Percentiles rank a stretch among this genome's conserved stretches.
These are phyloP conservation scores for Cerastoderma edule DNA, from an alignment of 2,888 invertebrate genomes.

Conservation along the genomic window DNA sequence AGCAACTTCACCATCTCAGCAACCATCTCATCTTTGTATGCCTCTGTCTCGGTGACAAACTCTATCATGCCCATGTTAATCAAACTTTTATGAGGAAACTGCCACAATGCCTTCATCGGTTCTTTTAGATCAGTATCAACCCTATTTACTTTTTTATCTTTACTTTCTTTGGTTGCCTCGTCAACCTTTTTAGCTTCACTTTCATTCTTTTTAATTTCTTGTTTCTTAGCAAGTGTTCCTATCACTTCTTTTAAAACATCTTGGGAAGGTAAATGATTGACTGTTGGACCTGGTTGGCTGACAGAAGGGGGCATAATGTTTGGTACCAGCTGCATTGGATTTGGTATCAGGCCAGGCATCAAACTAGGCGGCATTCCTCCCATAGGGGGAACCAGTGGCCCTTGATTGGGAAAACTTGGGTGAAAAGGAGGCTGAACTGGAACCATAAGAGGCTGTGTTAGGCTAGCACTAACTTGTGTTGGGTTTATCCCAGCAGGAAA, in stretches of 20 bases:
- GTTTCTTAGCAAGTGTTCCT: constrained; percentile 27
- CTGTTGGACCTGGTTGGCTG: constrained; percentile 14
- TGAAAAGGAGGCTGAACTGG: background rate
- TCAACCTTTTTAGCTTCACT: constrained; percentile 13
- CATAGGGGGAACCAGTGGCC: background rate
- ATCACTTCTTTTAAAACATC: constrained; percentile 41
- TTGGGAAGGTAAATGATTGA: constrained; percentile 39
- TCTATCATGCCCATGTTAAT: constrained; percentile 46
- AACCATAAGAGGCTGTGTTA: background rate
- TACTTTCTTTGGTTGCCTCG: constrained; percentile 18
- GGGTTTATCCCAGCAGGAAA: background rate
- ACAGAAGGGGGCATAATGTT: background rate
- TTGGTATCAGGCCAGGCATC: background rate
- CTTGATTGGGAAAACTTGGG: background rate
- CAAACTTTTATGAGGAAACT: constrained; percentile 50
- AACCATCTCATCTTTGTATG: constrained; percentile 56
- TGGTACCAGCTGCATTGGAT: background rate
- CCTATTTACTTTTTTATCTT: constrained; percentile 23
- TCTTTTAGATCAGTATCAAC: constrained; percentile 48
- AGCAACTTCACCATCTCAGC: constrained; percentile 53
- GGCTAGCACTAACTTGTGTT: background rate
- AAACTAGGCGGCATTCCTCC: background rate
- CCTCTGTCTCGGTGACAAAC: constrained; percentile 54
- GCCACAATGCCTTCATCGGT: constrained; percentile 48
- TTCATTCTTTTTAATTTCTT: constrained; percentile 20